Percentiles rank a stretch among this genome's conserved stretches.
These are phyloP conservation scores for Corythaixoides concolor DNA, from an alignment of 2,113 vertebrate genomes.

Conservation along the genomic window DNA sequence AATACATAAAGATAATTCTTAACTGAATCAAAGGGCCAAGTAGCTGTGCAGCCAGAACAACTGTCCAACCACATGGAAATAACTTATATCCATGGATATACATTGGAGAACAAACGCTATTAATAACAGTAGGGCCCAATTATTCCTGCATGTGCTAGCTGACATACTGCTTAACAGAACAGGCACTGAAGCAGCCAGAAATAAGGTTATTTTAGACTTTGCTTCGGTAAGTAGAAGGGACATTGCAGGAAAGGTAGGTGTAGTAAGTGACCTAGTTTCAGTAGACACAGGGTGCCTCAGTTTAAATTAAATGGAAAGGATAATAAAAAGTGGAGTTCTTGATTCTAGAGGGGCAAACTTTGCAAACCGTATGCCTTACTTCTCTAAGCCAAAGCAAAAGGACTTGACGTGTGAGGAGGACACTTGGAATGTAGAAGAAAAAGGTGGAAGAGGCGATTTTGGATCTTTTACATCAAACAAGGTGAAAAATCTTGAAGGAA, in stretches of 20 bases:
- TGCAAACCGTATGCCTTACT: not conserved
- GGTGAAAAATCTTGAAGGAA: not conserved
- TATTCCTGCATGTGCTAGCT: slow-evolving; percentile 52
- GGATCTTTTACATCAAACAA: not conserved
- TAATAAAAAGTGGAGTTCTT: not conserved
- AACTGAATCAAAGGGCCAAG: slow-evolving; percentile 63
- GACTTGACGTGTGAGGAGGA: not conserved
- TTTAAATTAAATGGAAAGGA: not conserved
- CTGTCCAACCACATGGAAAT: slow-evolving; percentile 62
- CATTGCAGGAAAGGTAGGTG: not conserved
- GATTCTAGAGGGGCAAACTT: not conserved
- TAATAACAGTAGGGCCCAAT: slow-evolving; percentile 52
- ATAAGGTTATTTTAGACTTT: slow-evolving; percentile 22
- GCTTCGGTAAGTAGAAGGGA: not conserved
- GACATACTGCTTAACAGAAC: slow-evolving; percentile 37
- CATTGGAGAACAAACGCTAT: slow-evolving; percentile 48
- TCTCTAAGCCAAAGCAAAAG: not conserved
- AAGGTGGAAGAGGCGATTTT: not conserved
- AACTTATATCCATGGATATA: slow-evolving; percentile 27
- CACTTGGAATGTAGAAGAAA: not conserved
- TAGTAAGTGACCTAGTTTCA: not conserved
- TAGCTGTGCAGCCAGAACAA: slow-evolving; percentile 60
- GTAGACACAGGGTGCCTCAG: not conserved
- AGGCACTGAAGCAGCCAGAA: slow-evolving; percentile 37
- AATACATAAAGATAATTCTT: slow-evolving; percentile 60